phyloP scores from a whole-genome alignment of 1,140 invertebrate species.

The Periplaneta americana region DNA sequence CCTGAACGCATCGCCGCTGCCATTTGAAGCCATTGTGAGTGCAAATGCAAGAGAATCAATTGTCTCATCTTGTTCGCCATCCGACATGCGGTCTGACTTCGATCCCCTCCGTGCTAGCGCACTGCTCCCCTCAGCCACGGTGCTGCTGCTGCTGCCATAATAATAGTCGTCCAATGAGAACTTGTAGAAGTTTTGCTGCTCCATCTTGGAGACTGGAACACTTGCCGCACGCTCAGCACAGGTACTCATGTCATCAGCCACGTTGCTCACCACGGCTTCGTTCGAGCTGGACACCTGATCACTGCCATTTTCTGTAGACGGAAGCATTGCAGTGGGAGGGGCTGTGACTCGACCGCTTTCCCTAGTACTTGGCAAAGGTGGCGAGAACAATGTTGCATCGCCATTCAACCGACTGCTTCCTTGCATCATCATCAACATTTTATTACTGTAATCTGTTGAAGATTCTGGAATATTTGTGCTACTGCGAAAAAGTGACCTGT shows the following conservation, averaged over 20 bases:
- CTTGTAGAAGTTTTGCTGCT: constrained; percentile 18
- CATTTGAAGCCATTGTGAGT: constrained; percentile 39
- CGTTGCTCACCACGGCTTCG: constrained; percentile 45
- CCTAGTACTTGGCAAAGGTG: neutral
- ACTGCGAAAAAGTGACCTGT: neutral
- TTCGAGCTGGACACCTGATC: constrained; percentile 70
- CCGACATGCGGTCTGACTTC: constrained; percentile 16
- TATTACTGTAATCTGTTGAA: constrained; percentile 8
- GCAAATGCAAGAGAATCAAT: constrained; percentile 48
- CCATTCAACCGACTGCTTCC: neutral
- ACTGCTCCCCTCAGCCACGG: neutral
- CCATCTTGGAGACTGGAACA: constrained; percentile 27
- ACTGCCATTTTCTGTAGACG: constrained; percentile 37
- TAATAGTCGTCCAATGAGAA: constrained; percentile 18
- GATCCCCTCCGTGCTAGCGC: neutral
- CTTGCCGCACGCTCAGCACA: constrained; percentile 2
- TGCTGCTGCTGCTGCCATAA: constrained; percentile 10
- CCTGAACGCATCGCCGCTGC: constrained; percentile 27
- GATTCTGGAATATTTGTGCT: constrained; percentile 13
- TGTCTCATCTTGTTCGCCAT: constrained; percentile 59
- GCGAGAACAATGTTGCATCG: neutral
- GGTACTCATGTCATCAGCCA: neutral
- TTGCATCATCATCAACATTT: neutral
- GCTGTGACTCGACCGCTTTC: neutral
- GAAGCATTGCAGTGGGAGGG: neutral